Percentiles rank a stretch among this genome's conserved stretches.
These are phyloP conservation scores for Lepus americanus DNA, from an alignment of 2,113 vertebrate genomes.

Conservation along the genomic window DNA sequence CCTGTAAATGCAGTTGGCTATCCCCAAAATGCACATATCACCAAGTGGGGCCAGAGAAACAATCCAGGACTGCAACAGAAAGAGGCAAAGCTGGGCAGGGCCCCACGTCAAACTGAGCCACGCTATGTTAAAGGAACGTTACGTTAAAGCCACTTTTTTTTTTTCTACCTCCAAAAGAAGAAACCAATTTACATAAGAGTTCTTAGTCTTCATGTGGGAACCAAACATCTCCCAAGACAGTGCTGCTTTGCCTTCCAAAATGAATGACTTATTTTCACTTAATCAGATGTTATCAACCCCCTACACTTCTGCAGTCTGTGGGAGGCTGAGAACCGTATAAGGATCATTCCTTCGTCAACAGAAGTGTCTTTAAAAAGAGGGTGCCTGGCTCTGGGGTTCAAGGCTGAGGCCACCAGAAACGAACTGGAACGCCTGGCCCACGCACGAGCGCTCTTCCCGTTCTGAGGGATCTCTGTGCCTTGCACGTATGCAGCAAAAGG, in stretches of 20 bases:
- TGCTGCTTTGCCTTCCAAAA: not conserved
- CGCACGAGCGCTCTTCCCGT: constrained; percentile 76
- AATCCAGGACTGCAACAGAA: not conserved
- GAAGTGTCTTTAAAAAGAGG: constrained; percentile 53
- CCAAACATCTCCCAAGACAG: not conserved
- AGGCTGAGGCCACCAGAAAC: not conserved
- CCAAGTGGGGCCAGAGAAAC: not conserved
- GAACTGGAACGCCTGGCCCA: not conserved
- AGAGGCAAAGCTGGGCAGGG: not conserved
- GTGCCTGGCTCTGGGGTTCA: not conserved
- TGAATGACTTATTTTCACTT: not conserved
- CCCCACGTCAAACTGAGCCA: not conserved
- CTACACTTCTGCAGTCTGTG: not conserved
- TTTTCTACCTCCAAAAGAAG: constrained; percentile 41
- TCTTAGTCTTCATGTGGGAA: not conserved
- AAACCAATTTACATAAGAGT: not conserved
- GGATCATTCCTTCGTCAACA: not conserved
- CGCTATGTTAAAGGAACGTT: not conserved
- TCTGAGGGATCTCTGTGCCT: not conserved
- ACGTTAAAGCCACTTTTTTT: not conserved
- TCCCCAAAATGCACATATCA: not conserved
- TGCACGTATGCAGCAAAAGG: not conserved
- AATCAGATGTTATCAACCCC: not conserved
- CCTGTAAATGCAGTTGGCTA: not conserved
- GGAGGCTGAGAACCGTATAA: not conserved